Percentiles rank a stretch among this genome's conserved stretches.
phyloP scores from a whole-genome alignment of 2,888 invertebrate species.

The Petrolisthes manimaculis region DNA sequence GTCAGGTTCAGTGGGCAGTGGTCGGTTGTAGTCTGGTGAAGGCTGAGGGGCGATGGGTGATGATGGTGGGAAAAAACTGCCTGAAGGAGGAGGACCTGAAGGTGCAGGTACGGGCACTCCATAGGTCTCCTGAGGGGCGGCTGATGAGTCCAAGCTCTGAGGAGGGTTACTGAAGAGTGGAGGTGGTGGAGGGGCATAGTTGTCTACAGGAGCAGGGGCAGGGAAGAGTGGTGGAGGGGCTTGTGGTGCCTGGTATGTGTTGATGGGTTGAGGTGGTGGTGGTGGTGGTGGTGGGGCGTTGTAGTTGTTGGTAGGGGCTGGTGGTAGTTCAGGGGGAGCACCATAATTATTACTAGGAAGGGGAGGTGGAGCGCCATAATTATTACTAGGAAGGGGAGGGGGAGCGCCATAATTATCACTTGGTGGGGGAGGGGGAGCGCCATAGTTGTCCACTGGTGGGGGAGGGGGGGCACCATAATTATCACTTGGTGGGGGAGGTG shows the following conservation, averaged over 20 bases:
- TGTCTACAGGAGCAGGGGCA: neutral
- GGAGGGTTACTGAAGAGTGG: neutral
- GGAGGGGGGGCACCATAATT: slow-evolving; percentile 3
- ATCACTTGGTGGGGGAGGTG: neutral
- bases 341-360: neutral
- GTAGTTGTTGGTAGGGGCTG: neutral
- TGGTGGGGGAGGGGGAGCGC: neutral
- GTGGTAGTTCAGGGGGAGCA: slow-evolving; percentile 7
- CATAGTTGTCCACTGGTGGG: neutral
- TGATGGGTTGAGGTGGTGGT: neutral
- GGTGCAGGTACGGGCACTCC: neutral
- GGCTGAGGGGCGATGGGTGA: slow-evolving; percentile 4
- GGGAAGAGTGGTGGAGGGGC: neutral
- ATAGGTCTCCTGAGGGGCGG: neutral
- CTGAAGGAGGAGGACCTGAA: slow-evolving; percentile 1
- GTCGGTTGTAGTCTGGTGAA: slow-evolving; percentile 10
- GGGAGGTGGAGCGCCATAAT: neutral
- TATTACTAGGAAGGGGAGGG: neutral
- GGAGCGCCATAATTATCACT: slow-evolving; percentile 1
- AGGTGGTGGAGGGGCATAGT: neutral
- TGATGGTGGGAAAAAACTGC: slow-evolving; percentile 19
- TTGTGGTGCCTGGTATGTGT: slow-evolving; percentile 11
- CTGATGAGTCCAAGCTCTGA: slow-evolving; percentile 18
- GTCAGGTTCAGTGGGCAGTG: slow-evolving; percentile 47
- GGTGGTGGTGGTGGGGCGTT: slow-evolving; percentile 23